Evolutionary conservation across 2,888 invertebrate genomes (phyloP), one percentile per base, ranked within the genome.

Genomic region (Drosophila gaucha): DNA sequence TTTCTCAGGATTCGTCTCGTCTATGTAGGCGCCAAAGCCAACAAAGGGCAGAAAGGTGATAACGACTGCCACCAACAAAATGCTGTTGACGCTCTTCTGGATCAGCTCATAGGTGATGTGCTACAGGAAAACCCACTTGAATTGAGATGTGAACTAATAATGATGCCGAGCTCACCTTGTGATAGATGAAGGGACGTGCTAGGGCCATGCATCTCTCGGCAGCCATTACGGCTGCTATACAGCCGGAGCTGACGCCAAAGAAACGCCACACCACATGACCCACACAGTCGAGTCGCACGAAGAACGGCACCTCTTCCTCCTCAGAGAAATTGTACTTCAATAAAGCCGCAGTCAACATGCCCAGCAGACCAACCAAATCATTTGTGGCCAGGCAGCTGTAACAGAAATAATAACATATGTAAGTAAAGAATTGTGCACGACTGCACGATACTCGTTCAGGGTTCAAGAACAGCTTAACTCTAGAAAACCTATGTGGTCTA

Each of bases 151-250:
- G 6, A 10, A 1, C 16, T 2, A 12, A 24, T 24, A 3, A 4
- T n/a, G 30, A 12, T 6, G 22, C 5, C 14, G 20, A n/a, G n/a
- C 75, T 52, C 59, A 97, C 97, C 95, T 96, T 96, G 91, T 97
- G 97, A 91, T 97, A 97, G 82, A 96, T 93, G 92, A 97, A 97
- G 35, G 97, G 97, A 76, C 96, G 93, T 10, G 97, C 96, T 78
- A 97, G 94, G 20, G 97, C 97, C 88, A 97, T 93, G 94, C 96
- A 97, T 74, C 97, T 93, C 92, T 97, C 97, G 31, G 95, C 94
- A 10, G 97, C 97, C 97, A 97, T 97, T 59, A 97, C 95, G 88
- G 96, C 94, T 20, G 97, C 96, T 82, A 97, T 96, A 92, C 96
- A 96, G 39, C 97, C 97, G 77, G 97, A 96, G 87, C 96, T 96